phyloP scores from a whole-genome alignment of 2,888 invertebrate species.

The Lacanobia oleracea region DNA sequence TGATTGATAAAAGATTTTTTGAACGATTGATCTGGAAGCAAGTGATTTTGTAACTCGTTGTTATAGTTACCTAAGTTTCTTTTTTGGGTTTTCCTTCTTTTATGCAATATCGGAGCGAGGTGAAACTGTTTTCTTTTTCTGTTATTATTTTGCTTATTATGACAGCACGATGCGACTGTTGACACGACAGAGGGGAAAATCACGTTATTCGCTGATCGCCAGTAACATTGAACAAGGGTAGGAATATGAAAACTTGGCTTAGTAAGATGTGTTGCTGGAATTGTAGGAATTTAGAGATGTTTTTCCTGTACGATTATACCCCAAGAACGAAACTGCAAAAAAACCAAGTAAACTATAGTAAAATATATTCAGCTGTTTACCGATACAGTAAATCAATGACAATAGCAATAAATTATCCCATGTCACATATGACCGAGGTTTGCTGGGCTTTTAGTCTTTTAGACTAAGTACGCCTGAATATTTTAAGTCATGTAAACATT shows the following conservation, averaged over 20 bases:
- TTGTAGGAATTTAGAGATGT: too few relatives aligned
- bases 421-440: not conserved
- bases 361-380: not conserved
- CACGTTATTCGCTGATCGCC: not conserved
- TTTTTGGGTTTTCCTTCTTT: not conserved
- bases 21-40: not conserved
- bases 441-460: not conserved
- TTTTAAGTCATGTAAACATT: constrained; percentile 1
- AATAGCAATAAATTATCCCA: constrained; percentile 11
- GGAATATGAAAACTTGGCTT: not conserved
- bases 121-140: not conserved
- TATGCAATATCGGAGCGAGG: not conserved
- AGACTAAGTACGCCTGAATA: not conserved
- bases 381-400: constrained; percentile 1
- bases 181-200: not conserved
- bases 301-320: too few relatives aligned
- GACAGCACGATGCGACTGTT: not conserved
- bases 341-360: not conserved
- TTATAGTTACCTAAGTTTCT: not conserved
- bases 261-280: not conserved
- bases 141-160: not conserved
- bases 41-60: not conserved
- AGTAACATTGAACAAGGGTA: not conserved
- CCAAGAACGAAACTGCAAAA: too few relatives aligned
- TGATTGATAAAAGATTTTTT: constrained; percentile 1